Conservation (phyloP, 2,797 vertebrate genomes). For the Diplodus puntazzo region DNA sequence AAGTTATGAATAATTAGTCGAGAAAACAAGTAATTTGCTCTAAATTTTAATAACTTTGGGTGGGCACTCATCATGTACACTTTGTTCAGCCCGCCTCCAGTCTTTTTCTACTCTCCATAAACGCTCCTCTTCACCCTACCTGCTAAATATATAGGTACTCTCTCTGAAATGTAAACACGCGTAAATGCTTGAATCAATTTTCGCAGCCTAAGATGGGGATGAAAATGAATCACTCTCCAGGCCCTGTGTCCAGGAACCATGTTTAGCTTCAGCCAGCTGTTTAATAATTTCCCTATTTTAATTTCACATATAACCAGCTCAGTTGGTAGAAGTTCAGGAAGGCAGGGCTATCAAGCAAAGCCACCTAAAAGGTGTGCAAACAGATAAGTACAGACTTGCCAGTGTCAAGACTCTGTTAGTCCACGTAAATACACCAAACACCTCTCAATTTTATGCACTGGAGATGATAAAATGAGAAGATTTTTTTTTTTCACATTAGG, state of each 20-base stretch:
- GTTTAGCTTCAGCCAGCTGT: conserved; percentile 71
- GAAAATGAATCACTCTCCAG: conserved; percentile 52
- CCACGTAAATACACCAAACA: conserved; percentile 68
- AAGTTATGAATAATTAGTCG: background rate
- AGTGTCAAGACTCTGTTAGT: conserved; percentile 65
- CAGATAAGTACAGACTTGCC: conserved; percentile 73
- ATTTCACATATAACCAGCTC: conserved; percentile 83
- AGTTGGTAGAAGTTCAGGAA: conserved; percentile 65
- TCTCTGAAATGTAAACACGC: conserved; percentile 42
- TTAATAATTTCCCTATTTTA: conserved; percentile 75
- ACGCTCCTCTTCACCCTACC: background rate
- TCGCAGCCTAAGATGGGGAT: conserved; percentile 40
- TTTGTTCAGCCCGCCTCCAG: background rate
- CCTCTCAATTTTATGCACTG: conserved; percentile 75
- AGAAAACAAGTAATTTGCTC: background rate
- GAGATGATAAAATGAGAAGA: conserved; percentile 67
- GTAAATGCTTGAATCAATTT: conserved; percentile 58
- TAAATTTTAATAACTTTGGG: background rate
- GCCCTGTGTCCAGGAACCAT: conserved; percentile 58
- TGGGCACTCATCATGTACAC: background rate
- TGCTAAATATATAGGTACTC: conserved; percentile 36
- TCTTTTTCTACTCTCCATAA: conserved; percentile 16
- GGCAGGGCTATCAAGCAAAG: conserved; percentile 59
- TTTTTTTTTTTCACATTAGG: conserved; percentile 58
- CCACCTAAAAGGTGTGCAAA: conserved; percentile 75